Conservation (phyloP, 2,113 vertebrate species). For the Pyxicephalus adspersus region DNA sequence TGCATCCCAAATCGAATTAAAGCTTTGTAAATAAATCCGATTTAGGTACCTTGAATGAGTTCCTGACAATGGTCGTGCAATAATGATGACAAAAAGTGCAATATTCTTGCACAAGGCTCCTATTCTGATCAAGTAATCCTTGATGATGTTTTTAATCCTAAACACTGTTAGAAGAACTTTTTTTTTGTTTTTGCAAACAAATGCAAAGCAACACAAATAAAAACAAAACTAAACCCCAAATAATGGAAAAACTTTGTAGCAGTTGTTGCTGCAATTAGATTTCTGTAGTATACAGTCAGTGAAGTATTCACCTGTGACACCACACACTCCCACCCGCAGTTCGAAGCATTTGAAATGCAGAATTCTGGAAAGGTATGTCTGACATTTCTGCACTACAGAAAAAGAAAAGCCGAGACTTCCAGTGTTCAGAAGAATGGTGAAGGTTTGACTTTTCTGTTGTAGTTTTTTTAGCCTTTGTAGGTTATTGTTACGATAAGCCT, state of each 20-base stretch:
- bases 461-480: neutral
- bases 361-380: neutral
- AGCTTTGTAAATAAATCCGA: no score
- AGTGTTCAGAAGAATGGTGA: neutral
- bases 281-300: neutral
- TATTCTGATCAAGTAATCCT: neutral
- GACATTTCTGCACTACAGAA: neutral
- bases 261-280: neutral
- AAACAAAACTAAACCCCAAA: neutral
- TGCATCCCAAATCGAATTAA: no score
- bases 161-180: neutral
- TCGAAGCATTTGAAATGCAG: neutral
- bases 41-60: no score
- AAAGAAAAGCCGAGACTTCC: neutral
- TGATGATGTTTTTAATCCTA: neutral
- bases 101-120: neutral
- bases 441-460: neutral
- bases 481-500: neutral
- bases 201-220: neutral
- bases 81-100: no score
- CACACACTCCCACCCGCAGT: neutral
- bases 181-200: neutral
- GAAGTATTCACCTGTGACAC: neutral
- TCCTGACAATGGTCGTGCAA: no score
- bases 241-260: neutral